Evolutionary conservation across 2,888 invertebrate species (phyloP), one percentile per base, ranked within the genome.

Genomic region (Cephalotes varians): DNA sequence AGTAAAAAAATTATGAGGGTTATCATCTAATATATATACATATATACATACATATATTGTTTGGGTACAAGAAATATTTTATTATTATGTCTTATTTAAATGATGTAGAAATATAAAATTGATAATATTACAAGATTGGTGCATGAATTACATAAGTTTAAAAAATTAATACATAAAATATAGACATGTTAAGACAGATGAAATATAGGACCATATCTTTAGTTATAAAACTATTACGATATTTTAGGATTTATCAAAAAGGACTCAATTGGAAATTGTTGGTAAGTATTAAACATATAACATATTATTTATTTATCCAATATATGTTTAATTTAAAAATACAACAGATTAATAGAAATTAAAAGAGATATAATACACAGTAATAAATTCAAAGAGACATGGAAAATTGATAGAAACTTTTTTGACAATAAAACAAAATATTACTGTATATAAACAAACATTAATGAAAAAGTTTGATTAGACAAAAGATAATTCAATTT

Each of bases 161-260:
- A n/a, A n/a, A n/a, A 76, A 74, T 62, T 49, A 64, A 28, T 62
- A 37, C 10, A 51, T 34, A 64, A 28, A 65, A 44, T 64, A 62
- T 64, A 62, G 51, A 76, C 40, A 40, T 67, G 2, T 56, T 56
- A 34, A 69, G 12, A 40, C 31, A 54, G 3, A 54, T 54, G 51
- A 37, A 62, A 34, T 4, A 7, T 37, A 28, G 9, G 2, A 12
- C n/a, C 40, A 1, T 28, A 60, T 18, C 10, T 25, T 62, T 40
- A n/a, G 18, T 58, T 31, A n/a, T 28, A 56, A 1, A 1, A 25
- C 10, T 49, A 4, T 18, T 34, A 34, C 15, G 7, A 37, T 64
- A 31, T 64, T 25, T 40, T n/a, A 67, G 18, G 28, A 25, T 62
- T 58, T 58, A 3, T 21, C 10, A 31, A 67, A 65, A 51, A 40